A percentile compares a stretch with the other conserved stretches of the same genome.
Conservation (phyloP, 2,888 invertebrate species). For the Xanthorhoe designata region DNA sequence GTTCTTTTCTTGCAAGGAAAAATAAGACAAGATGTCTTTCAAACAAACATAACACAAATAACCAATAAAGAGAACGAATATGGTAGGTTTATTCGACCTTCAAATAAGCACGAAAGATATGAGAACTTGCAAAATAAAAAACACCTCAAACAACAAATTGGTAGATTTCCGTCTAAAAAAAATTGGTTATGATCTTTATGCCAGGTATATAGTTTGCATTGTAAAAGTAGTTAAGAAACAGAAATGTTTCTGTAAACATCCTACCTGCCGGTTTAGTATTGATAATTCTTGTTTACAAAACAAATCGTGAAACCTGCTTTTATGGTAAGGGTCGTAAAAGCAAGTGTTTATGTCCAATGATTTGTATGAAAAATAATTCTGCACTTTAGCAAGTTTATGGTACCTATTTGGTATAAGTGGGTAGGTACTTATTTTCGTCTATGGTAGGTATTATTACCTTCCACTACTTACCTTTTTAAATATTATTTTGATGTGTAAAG, state of each 20-base stretch:
- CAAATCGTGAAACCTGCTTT: slow-evolving; percentile 11
- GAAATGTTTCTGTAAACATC: slow-evolving; percentile 6
- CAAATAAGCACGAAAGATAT: no score
- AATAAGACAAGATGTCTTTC: no score
- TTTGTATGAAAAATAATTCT: not conserved
- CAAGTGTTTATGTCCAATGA: not conserved
- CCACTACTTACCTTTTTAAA: not conserved
- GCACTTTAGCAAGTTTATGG: not conserved
- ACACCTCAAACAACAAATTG: not conserved
- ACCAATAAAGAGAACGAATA: no score
- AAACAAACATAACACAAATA: no score
- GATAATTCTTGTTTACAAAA: slow-evolving; percentile 27
- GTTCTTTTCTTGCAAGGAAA: no score
- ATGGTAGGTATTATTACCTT: no score
- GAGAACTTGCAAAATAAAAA: not conserved
- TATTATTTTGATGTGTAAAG: no score
- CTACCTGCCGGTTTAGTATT: slow-evolving; percentile 10
- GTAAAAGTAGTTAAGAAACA: slow-evolving; percentile 1
- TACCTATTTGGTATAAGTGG: no score
- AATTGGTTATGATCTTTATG: not conserved
- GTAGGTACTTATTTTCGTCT: no score
- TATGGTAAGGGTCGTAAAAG: slow-evolving; percentile 11
- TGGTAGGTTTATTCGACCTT: no score
- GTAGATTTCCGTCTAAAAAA: slow-evolving; percentile 1
- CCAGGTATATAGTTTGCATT: slow-evolving; percentile 9